phyloP scores from a whole-genome alignment of 2,797 vertebrate species.

The Gastrophryne carolinensis region DNA sequence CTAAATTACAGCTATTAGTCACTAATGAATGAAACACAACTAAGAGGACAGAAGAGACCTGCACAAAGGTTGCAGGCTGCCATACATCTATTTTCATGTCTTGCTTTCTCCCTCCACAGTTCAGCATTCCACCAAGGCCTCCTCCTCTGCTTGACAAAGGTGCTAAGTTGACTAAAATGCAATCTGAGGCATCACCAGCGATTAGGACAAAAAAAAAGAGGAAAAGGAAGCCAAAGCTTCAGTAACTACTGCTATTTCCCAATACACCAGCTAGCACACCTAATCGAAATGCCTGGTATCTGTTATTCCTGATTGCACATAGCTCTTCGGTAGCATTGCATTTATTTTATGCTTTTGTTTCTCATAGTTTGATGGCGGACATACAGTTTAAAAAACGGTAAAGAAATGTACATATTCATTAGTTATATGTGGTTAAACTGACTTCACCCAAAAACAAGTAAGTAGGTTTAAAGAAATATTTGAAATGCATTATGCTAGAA shows the following conservation, averaged over 20 bases:
- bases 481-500: not conserved
- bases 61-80: slow-evolving; percentile 22
- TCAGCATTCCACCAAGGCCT: slow-evolving; percentile 37
- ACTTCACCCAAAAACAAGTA: slow-evolving; percentile 19
- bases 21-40: slow-evolving; percentile 22
- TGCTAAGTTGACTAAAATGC: slow-evolving; percentile 30
- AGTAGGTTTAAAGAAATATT: not conserved
- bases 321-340: slow-evolving; percentile 36
- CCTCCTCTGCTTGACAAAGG: slow-evolving; percentile 35
- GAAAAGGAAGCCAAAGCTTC: slow-evolving; percentile 36
- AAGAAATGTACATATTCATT: slow-evolving; percentile 17
- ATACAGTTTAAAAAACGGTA: slow-evolving; percentile 4
- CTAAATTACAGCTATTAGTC: slow-evolving; percentile 14
- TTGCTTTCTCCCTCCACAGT: slow-evolving; percentile 23
- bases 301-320: slow-evolving; percentile 35
- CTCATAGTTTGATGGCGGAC: not conserved
- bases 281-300: slow-evolving; percentile 21
- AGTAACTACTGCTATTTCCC: slow-evolving; percentile 33
- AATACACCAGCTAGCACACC: slow-evolving; percentile 50
- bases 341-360: slow-evolving; percentile 9
- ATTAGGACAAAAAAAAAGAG: not conserved
- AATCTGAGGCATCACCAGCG: slow-evolving; percentile 33
- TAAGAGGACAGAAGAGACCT: slow-evolving; percentile 24
- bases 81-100: slow-evolving; percentile 9
- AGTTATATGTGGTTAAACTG: slow-evolving; percentile 1